Evolutionary conservation across 1,140 invertebrate genomes (phyloP).

Genomic region (Parasteatoda tepidariorum): DNA sequence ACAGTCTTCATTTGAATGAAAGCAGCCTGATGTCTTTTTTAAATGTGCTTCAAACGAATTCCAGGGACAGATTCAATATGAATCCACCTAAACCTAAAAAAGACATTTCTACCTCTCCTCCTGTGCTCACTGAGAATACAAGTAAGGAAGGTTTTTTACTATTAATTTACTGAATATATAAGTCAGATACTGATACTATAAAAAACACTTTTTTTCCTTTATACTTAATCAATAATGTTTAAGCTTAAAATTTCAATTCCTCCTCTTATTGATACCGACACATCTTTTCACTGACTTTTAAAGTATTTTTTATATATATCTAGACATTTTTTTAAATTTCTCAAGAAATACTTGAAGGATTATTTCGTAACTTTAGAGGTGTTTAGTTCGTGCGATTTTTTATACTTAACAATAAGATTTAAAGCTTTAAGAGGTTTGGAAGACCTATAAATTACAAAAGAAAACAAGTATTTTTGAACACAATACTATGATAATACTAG

Average conservation of each 20-base stretch:
- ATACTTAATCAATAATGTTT: too few species aligned
- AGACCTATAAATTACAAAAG: too few species aligned
- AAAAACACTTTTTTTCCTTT: too few species aligned
- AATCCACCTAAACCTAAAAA: slow-evolving; percentile 28
- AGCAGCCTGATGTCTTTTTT: slow-evolving; percentile 49
- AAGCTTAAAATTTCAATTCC: neutral
- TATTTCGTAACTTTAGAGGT: too few species aligned
- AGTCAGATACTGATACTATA: neutral
- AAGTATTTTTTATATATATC: neutral
- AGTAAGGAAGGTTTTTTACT: slow-evolving; percentile 8
- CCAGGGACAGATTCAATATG: neutral
- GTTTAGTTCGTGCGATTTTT: too few species aligned
- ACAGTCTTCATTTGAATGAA: slow-evolving; percentile 55
- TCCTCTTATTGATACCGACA: neutral
- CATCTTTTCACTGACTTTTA: neutral
- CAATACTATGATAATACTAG: too few species aligned
- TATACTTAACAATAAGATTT: too few species aligned
- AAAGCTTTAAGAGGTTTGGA: too few species aligned
- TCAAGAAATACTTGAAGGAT: too few species aligned
- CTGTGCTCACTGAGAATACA: slow-evolving; percentile 19
- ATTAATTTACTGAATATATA: neutral
- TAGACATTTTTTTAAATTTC: too few species aligned
- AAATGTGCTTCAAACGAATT: slow-evolving; percentile 36
- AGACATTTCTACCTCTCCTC: slow-evolving; percentile 31
- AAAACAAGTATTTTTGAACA: too few species aligned